Base-by-base conservation (phyloP, 1,140 invertebrate genomes). In the Hyposmocoma kahamanoa region DNA sequence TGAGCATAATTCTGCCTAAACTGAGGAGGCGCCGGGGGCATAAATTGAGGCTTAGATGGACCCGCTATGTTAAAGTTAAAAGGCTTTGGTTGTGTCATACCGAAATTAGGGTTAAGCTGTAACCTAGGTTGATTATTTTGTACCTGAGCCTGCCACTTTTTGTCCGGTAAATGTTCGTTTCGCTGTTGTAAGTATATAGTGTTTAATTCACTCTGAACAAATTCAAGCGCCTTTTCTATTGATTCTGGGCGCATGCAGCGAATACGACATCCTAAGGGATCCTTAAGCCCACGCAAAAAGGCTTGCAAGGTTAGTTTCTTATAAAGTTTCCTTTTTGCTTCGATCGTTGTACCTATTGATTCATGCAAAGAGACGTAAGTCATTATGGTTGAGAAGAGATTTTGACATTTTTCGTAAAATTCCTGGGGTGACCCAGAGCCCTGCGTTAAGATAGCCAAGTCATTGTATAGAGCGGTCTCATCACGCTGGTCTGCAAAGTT, bases 401-500 rank as follows among this genome's bases (percentile, higher is more conserved):
- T 44, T 17, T 44, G 42, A 28, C 42, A 44, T 22, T 30, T 19
- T 3, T 44, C 42, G 19, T 44, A 44, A 17, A 44, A 44, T 10
- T 44, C 42, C 17, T 44, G 42, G 6, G 42, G 22, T 3, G 42
- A 17, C 10, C 22, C 30, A 1, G 10, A 44, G 15, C 53, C 30
- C 15, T 56, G 47, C 9, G 44, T 38, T 21, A 21, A 20, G 11
- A 56, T 22, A 5, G 44, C 26, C 17, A 56, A 20, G 6, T 56
- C 49, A 15, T 48, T 56, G 19, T 56, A 56, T 11, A 47, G 17
- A 2, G 53, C 42, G 11, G 43, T 56, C 38, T 57, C 55, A 26
- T 57, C 46, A 1, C 55, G 19, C 9, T 50, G 56, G 30, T 57
- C 54, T 3, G 52, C 32, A n/a, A 55, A 55, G 19, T 55, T 55